A percentile compares a stretch with the other conserved stretches of the same genome.
phyloP scores from a whole-genome alignment of 1,140 invertebrate species.

The Drosophila prosaltans region DNA sequence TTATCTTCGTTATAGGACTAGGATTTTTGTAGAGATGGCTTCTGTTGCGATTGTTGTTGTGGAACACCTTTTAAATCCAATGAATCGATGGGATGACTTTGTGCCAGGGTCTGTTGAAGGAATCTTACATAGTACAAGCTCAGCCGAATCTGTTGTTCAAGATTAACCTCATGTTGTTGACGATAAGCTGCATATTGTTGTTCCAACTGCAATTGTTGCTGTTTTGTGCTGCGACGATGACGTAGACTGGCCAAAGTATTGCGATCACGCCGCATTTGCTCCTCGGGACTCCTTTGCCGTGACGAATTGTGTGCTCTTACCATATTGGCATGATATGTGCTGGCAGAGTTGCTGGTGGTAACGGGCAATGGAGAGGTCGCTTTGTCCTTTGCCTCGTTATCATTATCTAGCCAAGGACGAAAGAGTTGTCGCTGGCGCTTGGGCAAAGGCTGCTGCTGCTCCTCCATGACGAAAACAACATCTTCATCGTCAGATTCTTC shows the following conservation, averaged over 20 bases:
- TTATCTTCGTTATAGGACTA: background rate
- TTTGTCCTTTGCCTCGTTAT: constrained; percentile 6
- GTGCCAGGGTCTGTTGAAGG: constrained; percentile 52
- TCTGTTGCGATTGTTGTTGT: constrained; percentile 1
- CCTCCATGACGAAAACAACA: constrained; percentile 61
- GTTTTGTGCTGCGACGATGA: constrained; percentile 51
- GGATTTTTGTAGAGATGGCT: constrained; percentile 18
- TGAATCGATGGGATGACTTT: constrained; percentile 19
- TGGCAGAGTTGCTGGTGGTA: constrained; percentile 8
- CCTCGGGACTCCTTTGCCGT: constrained; percentile 55
- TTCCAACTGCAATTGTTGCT: constrained; percentile 50
- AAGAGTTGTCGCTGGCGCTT: constrained; percentile 66
- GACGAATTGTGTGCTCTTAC: constrained; percentile 37
- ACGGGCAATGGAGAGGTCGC: constrained; percentile 5
- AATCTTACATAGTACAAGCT: constrained; percentile 64
- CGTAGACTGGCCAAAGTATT: constrained; percentile 57
- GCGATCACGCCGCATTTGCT: constrained; percentile 59
- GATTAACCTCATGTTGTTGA: constrained; percentile 43
- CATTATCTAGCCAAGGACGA: constrained; percentile 60
- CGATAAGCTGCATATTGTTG: constrained; percentile 47
- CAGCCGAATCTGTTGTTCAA: constrained; percentile 60
- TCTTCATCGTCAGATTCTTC: constrained; percentile 50
- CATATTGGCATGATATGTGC: constrained; percentile 58
- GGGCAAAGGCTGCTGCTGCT: constrained; percentile 34
- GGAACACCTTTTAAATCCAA: constrained; percentile 12